These are phyloP conservation scores for Dioctria linearis DNA, from an alignment of 2,888 invertebrate species.

Conservation along the genomic window DNA sequence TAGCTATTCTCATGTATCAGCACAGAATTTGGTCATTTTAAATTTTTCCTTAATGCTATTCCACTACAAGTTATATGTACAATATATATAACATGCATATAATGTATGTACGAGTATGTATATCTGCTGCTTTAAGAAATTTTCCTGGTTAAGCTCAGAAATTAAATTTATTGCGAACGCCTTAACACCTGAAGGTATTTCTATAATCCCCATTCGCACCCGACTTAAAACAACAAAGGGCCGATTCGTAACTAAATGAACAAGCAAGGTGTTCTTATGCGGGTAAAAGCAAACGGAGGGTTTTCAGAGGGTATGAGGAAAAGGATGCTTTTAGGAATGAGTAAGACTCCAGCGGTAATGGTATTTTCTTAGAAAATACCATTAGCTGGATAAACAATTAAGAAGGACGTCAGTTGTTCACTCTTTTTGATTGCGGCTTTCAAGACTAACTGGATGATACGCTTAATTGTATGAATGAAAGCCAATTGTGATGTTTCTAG, in stretches of 20 bases:
- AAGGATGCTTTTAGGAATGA: not conserved
- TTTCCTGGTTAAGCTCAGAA: constrained; percentile 15
- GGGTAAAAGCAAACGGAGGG: constrained; percentile 3
- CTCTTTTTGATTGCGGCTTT: constrained; percentile 26
- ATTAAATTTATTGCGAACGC: constrained; percentile 48
- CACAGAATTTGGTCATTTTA: constrained; percentile 15
- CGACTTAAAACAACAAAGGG: not conserved
- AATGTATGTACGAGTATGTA: not conserved
- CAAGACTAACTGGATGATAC: constrained; percentile 41
- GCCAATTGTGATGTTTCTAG: constrained; percentile 24
- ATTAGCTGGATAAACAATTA: constrained; percentile 49
- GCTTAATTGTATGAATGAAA: constrained; percentile 47
- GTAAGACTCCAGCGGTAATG: constrained; percentile 35
- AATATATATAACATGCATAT: not conserved
- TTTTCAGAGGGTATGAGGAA: not conserved
- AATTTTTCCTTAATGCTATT: constrained; percentile 23
- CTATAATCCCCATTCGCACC: constrained; percentile 39
- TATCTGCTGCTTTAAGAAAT: constrained; percentile 24
- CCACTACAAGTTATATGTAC: not conserved
- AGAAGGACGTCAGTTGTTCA: constrained; percentile 32
- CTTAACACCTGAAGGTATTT: constrained; percentile 48
- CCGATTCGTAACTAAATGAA: not conserved
- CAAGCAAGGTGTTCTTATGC: constrained; percentile 22
- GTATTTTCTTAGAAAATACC: constrained; percentile 49
- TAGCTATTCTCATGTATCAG: not conserved